A percentile compares a stretch with the other conserved stretches of the same genome.
Conservation (phyloP, 2,797 vertebrate species). For the Lepilemur septentrionalis region DNA sequence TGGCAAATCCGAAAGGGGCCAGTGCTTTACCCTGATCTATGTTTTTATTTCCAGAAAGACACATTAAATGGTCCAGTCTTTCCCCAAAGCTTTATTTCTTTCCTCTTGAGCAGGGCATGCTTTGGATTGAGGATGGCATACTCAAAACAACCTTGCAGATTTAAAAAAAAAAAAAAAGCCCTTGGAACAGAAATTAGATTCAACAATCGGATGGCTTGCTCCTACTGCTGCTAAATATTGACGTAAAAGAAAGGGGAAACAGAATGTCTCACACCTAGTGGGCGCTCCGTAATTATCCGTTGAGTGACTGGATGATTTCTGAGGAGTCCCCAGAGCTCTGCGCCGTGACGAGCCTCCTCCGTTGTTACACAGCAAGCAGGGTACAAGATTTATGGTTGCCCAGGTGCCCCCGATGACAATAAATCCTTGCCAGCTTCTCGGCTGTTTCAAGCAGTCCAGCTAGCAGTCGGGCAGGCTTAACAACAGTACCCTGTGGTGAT, state of each 20-base stretch:
- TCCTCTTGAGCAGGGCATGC: neutral
- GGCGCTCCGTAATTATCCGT: neutral
- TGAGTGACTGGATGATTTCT: neutral
- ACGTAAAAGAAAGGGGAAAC: neutral
- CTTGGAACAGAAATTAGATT: neutral
- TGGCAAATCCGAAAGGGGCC: neutral
- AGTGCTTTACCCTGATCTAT: neutral
- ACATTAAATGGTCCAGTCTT: neutral
- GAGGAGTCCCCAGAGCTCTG: neutral
- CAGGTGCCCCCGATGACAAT: neutral
- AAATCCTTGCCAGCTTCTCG: conserved; percentile 19
- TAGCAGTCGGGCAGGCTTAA: neutral
- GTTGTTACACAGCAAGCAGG: neutral
- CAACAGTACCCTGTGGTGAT: rapidly evolving
- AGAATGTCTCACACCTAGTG: neutral
- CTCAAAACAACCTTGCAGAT: neutral
- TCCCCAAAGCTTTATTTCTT: neutral
- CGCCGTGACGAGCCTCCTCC: neutral
- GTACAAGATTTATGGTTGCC: conserved; percentile 2
- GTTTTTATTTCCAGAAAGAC: neutral
- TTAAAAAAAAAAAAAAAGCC: neutral
- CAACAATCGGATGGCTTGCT: neutral
- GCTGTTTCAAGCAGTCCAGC: neutral
- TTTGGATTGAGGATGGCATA: neutral
- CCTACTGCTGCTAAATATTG: conserved; percentile 5